Percentiles rank a stretch among this genome's conserved stretches.
Evolutionary conservation across 2,888 invertebrate species (phyloP).

Genomic region (Lepetodrilus schrolli): DNA sequence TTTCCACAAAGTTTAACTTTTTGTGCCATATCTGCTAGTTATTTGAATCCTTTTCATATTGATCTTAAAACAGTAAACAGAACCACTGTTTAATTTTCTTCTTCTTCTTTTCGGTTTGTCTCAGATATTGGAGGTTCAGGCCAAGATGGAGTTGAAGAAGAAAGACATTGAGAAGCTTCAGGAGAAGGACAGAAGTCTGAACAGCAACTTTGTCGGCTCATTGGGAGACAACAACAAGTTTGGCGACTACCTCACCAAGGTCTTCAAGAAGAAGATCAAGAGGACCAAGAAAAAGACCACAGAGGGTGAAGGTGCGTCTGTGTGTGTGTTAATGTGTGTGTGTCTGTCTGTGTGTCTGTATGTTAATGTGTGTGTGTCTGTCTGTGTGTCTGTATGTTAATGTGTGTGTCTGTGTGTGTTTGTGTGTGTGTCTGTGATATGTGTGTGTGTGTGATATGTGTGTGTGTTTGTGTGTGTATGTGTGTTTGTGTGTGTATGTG

Average conservation of each 20-base stretch:
- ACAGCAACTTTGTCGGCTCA: slow-evolving; percentile 64
- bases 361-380: neutral
- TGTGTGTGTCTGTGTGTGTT: neutral
- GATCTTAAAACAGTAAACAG: too few relatives aligned
- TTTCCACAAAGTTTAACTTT: too few relatives aligned
- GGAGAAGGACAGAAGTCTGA: slow-evolving; percentile 70
- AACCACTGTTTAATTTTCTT: neutral
- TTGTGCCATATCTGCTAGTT: too few relatives aligned
- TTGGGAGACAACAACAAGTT: slow-evolving; percentile 82
- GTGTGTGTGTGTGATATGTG: neutral
- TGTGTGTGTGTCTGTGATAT: neutral
- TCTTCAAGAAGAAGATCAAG: slow-evolving; percentile 89
- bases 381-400: neutral
- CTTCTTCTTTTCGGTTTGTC: neutral
- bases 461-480: neutral
- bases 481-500: neutral
- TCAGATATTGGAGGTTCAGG: slow-evolving; percentile 71
- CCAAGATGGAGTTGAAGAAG: slow-evolving; percentile 72
- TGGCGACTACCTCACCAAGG: slow-evolving; percentile 84
- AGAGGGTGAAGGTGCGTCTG: slow-evolving; percentile 75
- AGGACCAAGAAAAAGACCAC: slow-evolving; percentile 82
- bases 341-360: neutral
- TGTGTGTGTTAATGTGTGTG: neutral
- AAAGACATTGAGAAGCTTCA: slow-evolving; percentile 74
- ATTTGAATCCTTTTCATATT: too few relatives aligned